Evolutionary conservation across 2,113 vertebrate genomes (phyloP).

Genomic region (Pterocles burchelli): DNA sequence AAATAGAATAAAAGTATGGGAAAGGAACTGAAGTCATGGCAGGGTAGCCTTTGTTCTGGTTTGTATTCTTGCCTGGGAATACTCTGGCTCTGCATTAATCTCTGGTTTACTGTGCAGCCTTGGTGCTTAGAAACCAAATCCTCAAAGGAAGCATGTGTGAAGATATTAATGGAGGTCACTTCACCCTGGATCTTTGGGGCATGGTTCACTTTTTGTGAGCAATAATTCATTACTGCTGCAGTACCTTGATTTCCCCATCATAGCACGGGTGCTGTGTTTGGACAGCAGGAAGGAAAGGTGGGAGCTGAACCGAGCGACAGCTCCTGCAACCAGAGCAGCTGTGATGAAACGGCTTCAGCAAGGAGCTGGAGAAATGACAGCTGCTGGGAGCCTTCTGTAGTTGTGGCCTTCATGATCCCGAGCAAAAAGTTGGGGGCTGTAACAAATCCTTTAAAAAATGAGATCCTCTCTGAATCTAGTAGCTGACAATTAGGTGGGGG

Average conservation of each 20-base stretch:
- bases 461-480: neutral
- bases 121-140: neutral
- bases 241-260: neutral
- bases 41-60: slow-evolving; percentile 14
- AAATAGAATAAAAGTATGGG: neutral
- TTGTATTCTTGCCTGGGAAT: neutral
- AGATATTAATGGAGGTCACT: slow-evolving; percentile 30
- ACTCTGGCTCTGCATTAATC: slow-evolving; percentile 14
- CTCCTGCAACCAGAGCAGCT: neutral
- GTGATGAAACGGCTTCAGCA: neutral
- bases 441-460: neutral
- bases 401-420: neutral
- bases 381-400: rapidly evolving
- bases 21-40: neutral
- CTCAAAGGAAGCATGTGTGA: neutral
- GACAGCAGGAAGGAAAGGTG: neutral
- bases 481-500: neutral
- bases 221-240: neutral
- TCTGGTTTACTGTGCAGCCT: slow-evolving; percentile 12
- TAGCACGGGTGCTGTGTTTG: rapidly evolving
- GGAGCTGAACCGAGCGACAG: neutral
- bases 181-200: neutral
- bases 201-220: neutral
- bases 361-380: neutral
- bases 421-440: neutral